Base-by-base conservation (phyloP, 2,888 invertebrate genomes). In the Apamea monoglypha region DNA sequence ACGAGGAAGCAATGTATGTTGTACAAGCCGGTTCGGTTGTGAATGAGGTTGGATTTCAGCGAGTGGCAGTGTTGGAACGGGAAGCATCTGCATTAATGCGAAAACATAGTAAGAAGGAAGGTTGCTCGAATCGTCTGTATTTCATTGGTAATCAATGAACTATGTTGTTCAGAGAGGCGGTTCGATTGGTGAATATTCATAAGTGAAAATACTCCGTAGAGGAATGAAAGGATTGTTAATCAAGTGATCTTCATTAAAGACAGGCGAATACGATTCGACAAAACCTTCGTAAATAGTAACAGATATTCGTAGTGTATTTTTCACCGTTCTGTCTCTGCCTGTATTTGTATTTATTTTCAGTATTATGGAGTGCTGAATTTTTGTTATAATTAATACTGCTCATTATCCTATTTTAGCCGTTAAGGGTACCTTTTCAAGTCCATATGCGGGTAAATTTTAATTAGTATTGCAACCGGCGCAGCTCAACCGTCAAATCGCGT, bases 1-100 rank as follows among this genome's bases (percentile, higher is more conserved):
- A 80, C 64, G 80, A 89, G 87, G 88, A 89, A 84, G 95, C 94
- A 92, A 94, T 95, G 95, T 93, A 94, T 89, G 89, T 89, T 89
- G 88, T 90, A 90, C 89, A 91, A 88, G 80, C 83, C 81, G 80
- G 82, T 90, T 90, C 74, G 61, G 77, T 84, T 85, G 81, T 82
- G 82, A 79, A 86, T 85, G 80, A 86, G 78, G 78, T 87, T 68
- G 76, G 75, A 79, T 76, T 85, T 84, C 73, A 82, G 70, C 86
- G 80, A 73, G 83, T 76, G 70, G 88, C 79, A 63, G 71, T 86
- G 73, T 77, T 78, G 74, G 80, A 72, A 79, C 81, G 74, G 79
- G 71, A 84, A 84, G 81, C 85, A 85, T 90, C 87, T 87, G 88
- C 89, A 89, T 89, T 88, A 81, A 88, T 87, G 84, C 78, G 70